These are phyloP conservation scores for Sphenopsis melanotis DNA, from an alignment of 2,797 vertebrate genomes.

Conservation along the genomic window DNA sequence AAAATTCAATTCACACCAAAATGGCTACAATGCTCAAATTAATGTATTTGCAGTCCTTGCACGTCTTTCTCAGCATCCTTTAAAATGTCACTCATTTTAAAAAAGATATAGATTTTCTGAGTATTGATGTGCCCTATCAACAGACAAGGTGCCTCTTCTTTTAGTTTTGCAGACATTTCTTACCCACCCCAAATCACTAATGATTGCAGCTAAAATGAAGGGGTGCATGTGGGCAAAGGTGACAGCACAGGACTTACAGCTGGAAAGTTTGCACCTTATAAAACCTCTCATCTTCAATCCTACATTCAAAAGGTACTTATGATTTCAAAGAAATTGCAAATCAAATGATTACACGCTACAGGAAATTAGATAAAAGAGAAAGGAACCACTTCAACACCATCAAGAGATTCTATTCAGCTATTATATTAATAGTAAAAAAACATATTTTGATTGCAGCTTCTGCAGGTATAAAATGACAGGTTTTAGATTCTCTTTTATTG, in stretches of 20 bases:
- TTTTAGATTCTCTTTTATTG: conserved; percentile 25
- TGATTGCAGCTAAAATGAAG: background rate
- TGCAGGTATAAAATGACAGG: conserved; percentile 41
- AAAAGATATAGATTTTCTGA: background rate
- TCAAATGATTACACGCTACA: conserved; percentile 48
- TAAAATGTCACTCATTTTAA: conserved; percentile 4
- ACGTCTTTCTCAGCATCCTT: background rate
- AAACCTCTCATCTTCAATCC: conserved; percentile 6
- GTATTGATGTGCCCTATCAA: background rate
- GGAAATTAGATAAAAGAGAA: conserved; percentile 57
- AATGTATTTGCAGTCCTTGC: background rate
- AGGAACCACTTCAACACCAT: conserved; percentile 57
- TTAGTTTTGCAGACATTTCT: background rate
- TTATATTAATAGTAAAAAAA: conserved; percentile 37
- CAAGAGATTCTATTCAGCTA: conserved; percentile 53
- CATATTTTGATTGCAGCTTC: conserved; percentile 56
- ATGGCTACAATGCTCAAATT: background rate
- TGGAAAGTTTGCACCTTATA: background rate
- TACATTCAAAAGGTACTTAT: conserved; percentile 20
- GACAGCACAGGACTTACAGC: background rate
- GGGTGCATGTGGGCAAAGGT: background rate
- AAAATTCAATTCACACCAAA: conserved; percentile 13
- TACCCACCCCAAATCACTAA: background rate
- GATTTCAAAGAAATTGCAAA: conserved; percentile 34
- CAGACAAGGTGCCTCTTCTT: background rate